Conservation (phyloP, 2,888 invertebrate genomes). For the Netelia melanura region DNA sequence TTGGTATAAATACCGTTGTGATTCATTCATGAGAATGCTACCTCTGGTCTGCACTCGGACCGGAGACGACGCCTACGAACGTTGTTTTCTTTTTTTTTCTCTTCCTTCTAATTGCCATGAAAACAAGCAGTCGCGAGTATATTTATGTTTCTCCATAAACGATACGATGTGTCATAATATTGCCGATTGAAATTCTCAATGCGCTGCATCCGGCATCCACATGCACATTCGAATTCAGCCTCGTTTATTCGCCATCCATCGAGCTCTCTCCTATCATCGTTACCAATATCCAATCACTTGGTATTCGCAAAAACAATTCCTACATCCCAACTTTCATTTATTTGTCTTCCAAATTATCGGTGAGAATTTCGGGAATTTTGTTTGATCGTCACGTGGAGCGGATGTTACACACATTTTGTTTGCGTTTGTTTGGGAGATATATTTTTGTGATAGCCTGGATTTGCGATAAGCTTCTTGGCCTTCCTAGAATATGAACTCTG, state of each 20-base stretch:
- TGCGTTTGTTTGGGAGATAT: neutral
- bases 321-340: neutral
- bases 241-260: conserved; percentile 8
- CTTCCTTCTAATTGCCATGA: conserved; percentile 46
- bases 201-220: conserved; percentile 71
- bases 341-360: neutral
- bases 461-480: conserved; percentile 67
- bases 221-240: conserved; percentile 53
- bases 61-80: neutral
- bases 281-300: neutral
- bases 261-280: neutral
- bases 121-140: conserved; percentile 24
- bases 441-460: conserved; percentile 70
- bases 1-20: conserved; percentile 20
- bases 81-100: conserved; percentile 21
- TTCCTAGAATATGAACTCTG: conserved; percentile 75
- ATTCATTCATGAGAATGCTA: conserved; percentile 15
- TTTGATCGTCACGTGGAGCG: conserved; percentile 22
- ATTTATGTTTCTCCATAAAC: conserved; percentile 67
- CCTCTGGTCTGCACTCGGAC: conserved; percentile 15
- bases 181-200: conserved; percentile 71
- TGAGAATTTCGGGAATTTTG: conserved; percentile 30
- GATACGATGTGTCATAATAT: conserved; percentile 73
- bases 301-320: neutral
- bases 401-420: conserved; percentile 20